Base-by-base conservation (phyloP, 2,797 vertebrate genomes). In the Sebastiscus albofasciatus region DNA sequence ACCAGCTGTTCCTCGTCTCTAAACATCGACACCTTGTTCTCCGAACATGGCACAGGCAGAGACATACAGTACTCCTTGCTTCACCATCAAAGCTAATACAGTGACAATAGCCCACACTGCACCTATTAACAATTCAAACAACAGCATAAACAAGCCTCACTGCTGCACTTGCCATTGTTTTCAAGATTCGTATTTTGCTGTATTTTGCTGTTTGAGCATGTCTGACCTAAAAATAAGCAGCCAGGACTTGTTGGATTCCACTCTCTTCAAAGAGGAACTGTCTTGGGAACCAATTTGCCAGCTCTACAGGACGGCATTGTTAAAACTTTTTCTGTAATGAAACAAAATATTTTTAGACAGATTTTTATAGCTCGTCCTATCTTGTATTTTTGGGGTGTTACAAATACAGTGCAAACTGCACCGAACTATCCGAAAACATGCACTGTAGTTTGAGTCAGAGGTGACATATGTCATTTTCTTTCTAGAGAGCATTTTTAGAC, bases 221-320 rank as follows among this genome's bases (percentile, higher is more conserved):
- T 89, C 86, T 90, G 90, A 92, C 91, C 90, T 89, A 90, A 91
- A 93, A 89, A 93, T 36, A 75, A 90, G 71, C 81, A 77, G 75
- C 80, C 73, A 84, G 79, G 69, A 90, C 92, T 94, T 93, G 90
- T 93, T 93, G 92, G 86, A 84, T 92, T 89, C 65, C 49, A 59
- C 76, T 90, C 75, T 90, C 87, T 95, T 94, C 87, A 95, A 94
- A 95, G 90, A 89, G 31, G 68, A 90, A 92, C 67, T 84, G 87
- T 94, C 93, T 89, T 90, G 94, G 92, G 93, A 95, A 87, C 89
- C 86, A 92, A 94, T 95, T 95, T 95, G 89, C 85, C 77, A 61
- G 80, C 81, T 91, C 88, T 79, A 81, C 54, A 27, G 87, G 85
- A 84, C 68, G 54, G 79, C 73, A 85, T 87, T 91, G 80, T 90